Conservation (phyloP, 2,888 invertebrate genomes). For the Notocelia uddmanniana region DNA sequence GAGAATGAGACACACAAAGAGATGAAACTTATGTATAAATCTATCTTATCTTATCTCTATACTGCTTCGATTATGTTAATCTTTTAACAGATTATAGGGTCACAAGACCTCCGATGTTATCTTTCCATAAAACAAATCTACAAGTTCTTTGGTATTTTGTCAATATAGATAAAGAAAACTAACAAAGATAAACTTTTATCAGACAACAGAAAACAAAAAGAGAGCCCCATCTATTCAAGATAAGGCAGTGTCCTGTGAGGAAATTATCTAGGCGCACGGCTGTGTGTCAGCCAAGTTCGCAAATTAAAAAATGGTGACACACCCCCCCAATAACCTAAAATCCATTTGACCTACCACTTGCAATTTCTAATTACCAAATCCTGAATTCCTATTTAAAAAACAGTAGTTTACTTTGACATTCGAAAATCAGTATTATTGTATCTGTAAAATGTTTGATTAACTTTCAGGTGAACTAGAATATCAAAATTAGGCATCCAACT, state of each 20-base stretch:
- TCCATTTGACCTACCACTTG: too few relatives aligned
- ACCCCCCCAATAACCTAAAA: too few relatives aligned
- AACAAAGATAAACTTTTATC: constrained; percentile 50
- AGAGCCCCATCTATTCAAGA: constrained; percentile 14
- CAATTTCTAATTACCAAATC: too few relatives aligned
- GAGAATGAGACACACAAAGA: not conserved
- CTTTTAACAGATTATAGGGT: not conserved
- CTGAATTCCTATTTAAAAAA: too few relatives aligned
- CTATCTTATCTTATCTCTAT: not conserved
- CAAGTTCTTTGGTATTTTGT: constrained; percentile 47
- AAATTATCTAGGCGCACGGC: too few relatives aligned
- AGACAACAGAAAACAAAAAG: constrained; percentile 46
- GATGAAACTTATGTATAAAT: constrained; percentile 17
- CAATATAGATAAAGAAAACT: constrained; percentile 52
- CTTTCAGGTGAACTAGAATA: too few relatives aligned
- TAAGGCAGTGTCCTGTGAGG: not conserved
- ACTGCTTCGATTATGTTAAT: not conserved
- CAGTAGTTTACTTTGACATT: too few relatives aligned
- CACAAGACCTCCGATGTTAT: constrained; percentile 23
- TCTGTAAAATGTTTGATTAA: too few relatives aligned
- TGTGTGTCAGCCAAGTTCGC: too few relatives aligned
- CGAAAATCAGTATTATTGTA: too few relatives aligned
- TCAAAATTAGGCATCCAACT: too few relatives aligned
- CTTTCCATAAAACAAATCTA: constrained; percentile 17
- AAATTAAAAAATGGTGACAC: too few relatives aligned